phyloP scores from a whole-genome alignment of 1,140 invertebrate species.

The Drosophila fuyamai region DNA sequence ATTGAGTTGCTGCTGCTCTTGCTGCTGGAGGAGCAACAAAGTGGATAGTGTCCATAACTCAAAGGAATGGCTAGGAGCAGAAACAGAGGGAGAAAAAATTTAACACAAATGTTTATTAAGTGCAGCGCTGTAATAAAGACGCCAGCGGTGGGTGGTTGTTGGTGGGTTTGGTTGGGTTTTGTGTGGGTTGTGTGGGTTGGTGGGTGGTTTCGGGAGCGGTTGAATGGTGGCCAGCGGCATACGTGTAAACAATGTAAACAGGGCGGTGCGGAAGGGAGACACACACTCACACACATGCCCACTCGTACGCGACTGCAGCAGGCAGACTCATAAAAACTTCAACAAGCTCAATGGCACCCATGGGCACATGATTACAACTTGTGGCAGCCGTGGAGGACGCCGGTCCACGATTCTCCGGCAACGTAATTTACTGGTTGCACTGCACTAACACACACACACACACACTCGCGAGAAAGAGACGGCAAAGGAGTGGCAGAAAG shows the following conservation, averaged over 20 bases:
- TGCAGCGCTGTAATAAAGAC: conserved; percentile 78
- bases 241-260: conserved; percentile 75
- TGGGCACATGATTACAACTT: conserved; percentile 76
- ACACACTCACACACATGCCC: conserved; percentile 9
- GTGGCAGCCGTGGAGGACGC: conserved; percentile 58
- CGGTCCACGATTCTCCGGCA: conserved; percentile 24
- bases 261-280: background rate
- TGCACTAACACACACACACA: conserved; percentile 17
- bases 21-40: conserved; percentile 41
- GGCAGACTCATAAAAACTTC: conserved; percentile 79
- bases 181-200: background rate
- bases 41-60: conserved; percentile 58
- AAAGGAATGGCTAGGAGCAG: conserved; percentile 42
- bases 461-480: conserved; percentile 3
- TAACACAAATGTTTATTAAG: conserved; percentile 80
- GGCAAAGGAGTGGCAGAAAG: background rate
- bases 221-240: conserved; percentile 52
- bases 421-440: conserved; percentile 58
- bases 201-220: conserved; percentile 15
- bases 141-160: conserved; percentile 52
- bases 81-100: conserved; percentile 47
- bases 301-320: conserved; percentile 42
- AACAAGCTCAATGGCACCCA: conserved; percentile 79
- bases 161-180: background rate
- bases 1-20: conserved; percentile 53